Percentiles rank a stretch among this genome's conserved stretches.
These are phyloP conservation scores for Rhizoglyphus robini DNA, from an alignment of 1,140 invertebrate species.

Conservation along the genomic window DNA sequence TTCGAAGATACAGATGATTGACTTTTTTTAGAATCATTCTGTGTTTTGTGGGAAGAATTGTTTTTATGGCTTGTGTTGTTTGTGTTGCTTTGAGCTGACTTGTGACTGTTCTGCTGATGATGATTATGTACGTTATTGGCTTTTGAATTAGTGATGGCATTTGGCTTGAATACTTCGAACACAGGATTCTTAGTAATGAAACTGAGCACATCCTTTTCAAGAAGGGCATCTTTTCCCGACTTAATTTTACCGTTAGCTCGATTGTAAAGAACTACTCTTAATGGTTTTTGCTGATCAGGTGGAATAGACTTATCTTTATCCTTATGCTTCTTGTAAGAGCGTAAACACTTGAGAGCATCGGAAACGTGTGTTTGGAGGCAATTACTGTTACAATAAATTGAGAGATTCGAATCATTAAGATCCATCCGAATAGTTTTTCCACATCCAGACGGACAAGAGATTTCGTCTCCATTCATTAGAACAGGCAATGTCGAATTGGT, in stretches of 20 bases:
- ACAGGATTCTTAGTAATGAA: constrained; percentile 29
- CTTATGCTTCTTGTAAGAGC: neutral
- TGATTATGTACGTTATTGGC: no score
- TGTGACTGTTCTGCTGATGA: no score
- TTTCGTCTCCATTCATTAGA: no score
- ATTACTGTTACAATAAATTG: constrained; percentile 63
- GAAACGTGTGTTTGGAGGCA: constrained; percentile 73
- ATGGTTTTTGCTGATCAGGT: constrained; percentile 29
- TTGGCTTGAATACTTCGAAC: constrained; percentile 26
- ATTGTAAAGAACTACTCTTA: constrained; percentile 14
- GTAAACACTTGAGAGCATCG: constrained; percentile 42
- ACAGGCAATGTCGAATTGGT: constrained; percentile 17
- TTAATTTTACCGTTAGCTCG: neutral
- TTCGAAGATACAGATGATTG: neutral
- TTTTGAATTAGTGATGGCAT: neutral
- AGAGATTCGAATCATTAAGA: constrained; percentile 39
- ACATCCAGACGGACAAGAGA: neutral
- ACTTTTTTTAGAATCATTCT: neutral
- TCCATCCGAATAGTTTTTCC: constrained; percentile 40
- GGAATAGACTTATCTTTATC: neutral
- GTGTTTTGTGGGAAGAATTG: neutral
- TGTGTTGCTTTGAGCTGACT: no score
- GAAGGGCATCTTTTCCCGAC: neutral
- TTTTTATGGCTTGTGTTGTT: neutral
- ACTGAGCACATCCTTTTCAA: constrained; percentile 11